Evolutionary conservation across 2,797 vertebrate species (phyloP), one percentile per base, ranked within the genome.

Genomic region (Sardinella longiceps): DNA sequence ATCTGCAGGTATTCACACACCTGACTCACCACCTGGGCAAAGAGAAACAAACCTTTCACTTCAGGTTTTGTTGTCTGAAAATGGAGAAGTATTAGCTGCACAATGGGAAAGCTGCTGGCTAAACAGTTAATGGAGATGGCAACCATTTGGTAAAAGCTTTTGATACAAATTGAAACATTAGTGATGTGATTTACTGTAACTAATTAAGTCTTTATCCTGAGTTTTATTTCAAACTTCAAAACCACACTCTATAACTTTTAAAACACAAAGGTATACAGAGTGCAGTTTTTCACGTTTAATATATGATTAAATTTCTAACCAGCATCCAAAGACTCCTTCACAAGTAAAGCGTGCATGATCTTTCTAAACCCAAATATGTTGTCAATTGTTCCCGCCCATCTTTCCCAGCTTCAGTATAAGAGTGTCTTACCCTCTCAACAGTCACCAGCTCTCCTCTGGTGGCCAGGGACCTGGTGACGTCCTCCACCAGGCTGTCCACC

Each of bases 391-490:
- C 46, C 46, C 11, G 5, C 6, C 23, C 0, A 25, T 2, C 10
- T 3, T 14, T 70, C 30, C 33, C 28, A 70, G 30, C 25, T 60
- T 60, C 23, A n/a, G 23, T 23, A 5, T 23, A 23, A 60, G 23
- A 18, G 11, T 4, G 28, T 80, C 84, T 85, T 28, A 96, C 95
- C 94, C 91, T 93, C 3, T 95, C 92, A 28, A 85, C 53, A 14
- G 94, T 95, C 84, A 96, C 95, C 48, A 92, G 89, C 43, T 96
- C 94, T 89, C 95, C 94, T n/a, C 94, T 92, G 1, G 90, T 45
- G 5, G 95, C 90, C 0, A 96, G 89, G 5, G 94, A 91, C 80
- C 93, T 92, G 53, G 93, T 95, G 70, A 93, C 91, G 0, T 92
- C 91, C 58, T 95, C 87, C 37, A 88, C 92, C 87, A 95, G 88